Percentiles rank a stretch among this genome's conserved stretches.
Conservation (phyloP, 1,140 invertebrate genomes). For the Polypedilum vanderplanki region DNA sequence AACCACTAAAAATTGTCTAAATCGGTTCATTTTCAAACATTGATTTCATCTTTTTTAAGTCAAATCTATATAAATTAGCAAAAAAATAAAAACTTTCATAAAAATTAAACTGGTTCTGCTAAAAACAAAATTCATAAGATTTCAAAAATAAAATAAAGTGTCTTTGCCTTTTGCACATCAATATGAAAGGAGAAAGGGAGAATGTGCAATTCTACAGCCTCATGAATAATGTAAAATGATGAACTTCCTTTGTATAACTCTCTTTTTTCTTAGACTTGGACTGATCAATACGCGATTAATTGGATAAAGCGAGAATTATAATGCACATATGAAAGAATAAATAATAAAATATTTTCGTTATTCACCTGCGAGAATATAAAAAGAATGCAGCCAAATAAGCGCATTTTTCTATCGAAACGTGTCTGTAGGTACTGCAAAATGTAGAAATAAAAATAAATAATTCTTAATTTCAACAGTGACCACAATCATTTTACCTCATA, state of each 20-base stretch:
- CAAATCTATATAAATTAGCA: too few species aligned
- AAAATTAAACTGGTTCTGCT: too few species aligned
- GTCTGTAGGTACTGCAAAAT: slow-evolving; percentile 55
- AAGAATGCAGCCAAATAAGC: slow-evolving; percentile 63
- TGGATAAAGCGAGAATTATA: slow-evolving; percentile 12
- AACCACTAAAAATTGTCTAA: too few species aligned
- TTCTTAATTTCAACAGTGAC: neutral
- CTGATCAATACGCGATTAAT: slow-evolving; percentile 12
- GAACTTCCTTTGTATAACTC: slow-evolving; percentile 26
- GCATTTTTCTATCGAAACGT: slow-evolving; percentile 63
- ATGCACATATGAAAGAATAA: neutral
- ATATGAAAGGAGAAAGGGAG: too few species aligned
- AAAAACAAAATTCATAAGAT: too few species aligned
- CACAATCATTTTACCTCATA: slow-evolving; percentile 60
- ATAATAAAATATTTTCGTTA: slow-evolving; percentile 29
- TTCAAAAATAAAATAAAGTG: too few species aligned
- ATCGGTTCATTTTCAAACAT: too few species aligned
- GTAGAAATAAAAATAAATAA: slow-evolving; percentile 4
- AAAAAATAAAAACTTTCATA: too few species aligned
- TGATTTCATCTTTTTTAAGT: too few species aligned
- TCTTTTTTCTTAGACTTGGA: neutral
- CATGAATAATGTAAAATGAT: slow-evolving; percentile 34
- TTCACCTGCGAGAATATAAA: slow-evolving; percentile 44
- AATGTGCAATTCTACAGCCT: neutral
- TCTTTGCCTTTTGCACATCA: too few species aligned